These are phyloP conservation scores for Nomada lathburiana DNA, from an alignment of 2,888 invertebrate species.

Conservation along the genomic window DNA sequence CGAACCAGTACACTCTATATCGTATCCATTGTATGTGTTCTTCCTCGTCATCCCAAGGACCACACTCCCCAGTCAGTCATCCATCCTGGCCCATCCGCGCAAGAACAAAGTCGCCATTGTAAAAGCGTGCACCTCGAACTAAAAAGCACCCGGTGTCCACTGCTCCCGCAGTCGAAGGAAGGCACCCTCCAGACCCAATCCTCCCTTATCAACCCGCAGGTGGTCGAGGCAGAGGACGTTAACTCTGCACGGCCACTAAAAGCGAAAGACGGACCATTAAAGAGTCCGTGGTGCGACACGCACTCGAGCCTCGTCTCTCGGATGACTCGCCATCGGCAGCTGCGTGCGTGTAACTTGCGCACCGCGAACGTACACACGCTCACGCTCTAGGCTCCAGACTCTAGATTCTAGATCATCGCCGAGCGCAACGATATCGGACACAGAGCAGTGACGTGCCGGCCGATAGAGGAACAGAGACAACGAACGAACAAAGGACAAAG, in stretches of 20 bases:
- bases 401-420: conserved; percentile 9
- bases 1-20: background rate
- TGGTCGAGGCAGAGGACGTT: conserved; percentile 40
- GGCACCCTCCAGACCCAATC: conserved; percentile 2
- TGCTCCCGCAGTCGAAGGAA: background rate
- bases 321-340: conserved; percentile 53
- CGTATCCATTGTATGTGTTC: too few species aligned
- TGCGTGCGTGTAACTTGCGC: conserved; percentile 37
- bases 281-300: conserved; percentile 27
- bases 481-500: conserved; percentile 43
- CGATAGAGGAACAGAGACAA: conserved; percentile 4
- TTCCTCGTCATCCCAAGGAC: conserved; percentile 16
- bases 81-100: background rate
- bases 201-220: conserved; percentile 56
- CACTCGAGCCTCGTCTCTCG: conserved; percentile 21
- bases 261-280: conserved; percentile 46
- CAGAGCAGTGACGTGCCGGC: conserved; percentile 26
- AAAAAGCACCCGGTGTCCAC: background rate
- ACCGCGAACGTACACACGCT: background rate
- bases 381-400: conserved; percentile 17
- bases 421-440: conserved; percentile 63
- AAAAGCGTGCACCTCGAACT: background rate
- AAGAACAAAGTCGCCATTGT: conserved; percentile 38
- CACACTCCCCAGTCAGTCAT: background rate
- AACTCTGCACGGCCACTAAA: conserved; percentile 38